Evolutionary conservation across 2,888 invertebrate species (phyloP).

Genomic region (Euplexia lucipara): DNA sequence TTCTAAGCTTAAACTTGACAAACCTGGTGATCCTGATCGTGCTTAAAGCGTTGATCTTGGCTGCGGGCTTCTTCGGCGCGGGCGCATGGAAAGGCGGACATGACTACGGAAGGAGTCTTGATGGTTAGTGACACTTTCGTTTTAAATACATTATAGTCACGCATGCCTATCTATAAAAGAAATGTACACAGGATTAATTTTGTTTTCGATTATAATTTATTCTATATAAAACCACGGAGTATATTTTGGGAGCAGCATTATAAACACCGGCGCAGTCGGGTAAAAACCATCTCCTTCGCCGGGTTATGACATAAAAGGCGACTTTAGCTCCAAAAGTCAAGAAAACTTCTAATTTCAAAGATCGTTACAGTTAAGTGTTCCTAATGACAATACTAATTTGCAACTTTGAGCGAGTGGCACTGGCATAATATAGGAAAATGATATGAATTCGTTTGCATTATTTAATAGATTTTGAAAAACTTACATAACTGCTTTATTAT

Average conservation of each 20-base stretch:
- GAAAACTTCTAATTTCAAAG: no score
- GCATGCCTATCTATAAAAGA: not conserved
- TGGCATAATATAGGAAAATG: no score
- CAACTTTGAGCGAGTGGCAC: no score
- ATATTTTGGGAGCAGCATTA: no score
- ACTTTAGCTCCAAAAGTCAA: no score
- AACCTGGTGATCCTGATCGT: conserved; percentile 95
- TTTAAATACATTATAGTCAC: conserved; percentile 4
- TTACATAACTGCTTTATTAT: not conserved
- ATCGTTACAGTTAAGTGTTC: no score
- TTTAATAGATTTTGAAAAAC: no score
- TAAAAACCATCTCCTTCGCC: no score
- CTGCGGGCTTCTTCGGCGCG: conserved; percentile 94
- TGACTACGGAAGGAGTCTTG: conserved; percentile 91
- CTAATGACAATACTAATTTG: no score
- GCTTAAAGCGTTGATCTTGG: conserved; percentile 95
- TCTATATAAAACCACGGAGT: not conserved
- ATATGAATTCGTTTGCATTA: no score
- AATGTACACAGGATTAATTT: not conserved
- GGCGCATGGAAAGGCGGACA: conserved; percentile 92
- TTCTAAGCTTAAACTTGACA: conserved; percentile 95
- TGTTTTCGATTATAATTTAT: not conserved
- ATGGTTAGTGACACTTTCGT: conserved; percentile 80
- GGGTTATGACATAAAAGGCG: no score
- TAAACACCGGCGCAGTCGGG: no score